phyloP scores from a whole-genome alignment of 2,888 invertebrate genomes.

The Dryadula phaetusa region DNA sequence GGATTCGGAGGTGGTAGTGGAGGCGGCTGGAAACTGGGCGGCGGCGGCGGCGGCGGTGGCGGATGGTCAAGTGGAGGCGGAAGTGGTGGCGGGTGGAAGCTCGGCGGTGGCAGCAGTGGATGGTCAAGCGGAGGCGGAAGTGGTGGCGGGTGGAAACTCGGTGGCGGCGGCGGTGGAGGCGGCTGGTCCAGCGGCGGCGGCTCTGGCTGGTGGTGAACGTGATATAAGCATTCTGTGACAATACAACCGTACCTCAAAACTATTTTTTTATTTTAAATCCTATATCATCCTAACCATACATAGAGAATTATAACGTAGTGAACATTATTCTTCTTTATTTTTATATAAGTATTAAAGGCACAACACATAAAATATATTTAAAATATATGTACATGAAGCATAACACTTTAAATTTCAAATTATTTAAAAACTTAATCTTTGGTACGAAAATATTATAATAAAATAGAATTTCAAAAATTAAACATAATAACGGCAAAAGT shows the following conservation, averaged over 20 bases:
- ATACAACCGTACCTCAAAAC: constrained; percentile 68
- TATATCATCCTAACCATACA: neutral
- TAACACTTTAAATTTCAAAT: too few relatives aligned
- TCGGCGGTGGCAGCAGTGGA: constrained; percentile 54
- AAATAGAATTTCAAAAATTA: too few relatives aligned
- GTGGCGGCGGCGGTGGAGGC: constrained; percentile 68
- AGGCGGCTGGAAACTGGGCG: constrained; percentile 59
- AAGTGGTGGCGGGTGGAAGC: constrained; percentile 48
- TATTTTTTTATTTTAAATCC: constrained; percentile 38
- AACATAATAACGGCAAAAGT: too few relatives aligned
- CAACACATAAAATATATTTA: too few relatives aligned
- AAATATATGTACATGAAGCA: too few relatives aligned
- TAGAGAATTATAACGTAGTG: too few relatives aligned
- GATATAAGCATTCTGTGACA: constrained; percentile 55
- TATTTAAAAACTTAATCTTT: too few relatives aligned
- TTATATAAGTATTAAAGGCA: too few relatives aligned
- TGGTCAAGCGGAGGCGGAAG: constrained; percentile 47
- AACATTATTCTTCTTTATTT: too few relatives aligned
- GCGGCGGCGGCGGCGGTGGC: constrained; percentile 53
- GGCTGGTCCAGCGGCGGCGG: constrained; percentile 56
- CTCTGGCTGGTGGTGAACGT: constrained; percentile 73
- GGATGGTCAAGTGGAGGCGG: constrained; percentile 47
- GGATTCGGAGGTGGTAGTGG: constrained; percentile 54
- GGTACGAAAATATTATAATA: too few relatives aligned
- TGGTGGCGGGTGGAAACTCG: constrained; percentile 48